Evolutionary conservation across 2,113 vertebrate genomes (phyloP), one percentile per base, ranked within the genome.

Genomic region (Oryzias javanicus): DNA sequence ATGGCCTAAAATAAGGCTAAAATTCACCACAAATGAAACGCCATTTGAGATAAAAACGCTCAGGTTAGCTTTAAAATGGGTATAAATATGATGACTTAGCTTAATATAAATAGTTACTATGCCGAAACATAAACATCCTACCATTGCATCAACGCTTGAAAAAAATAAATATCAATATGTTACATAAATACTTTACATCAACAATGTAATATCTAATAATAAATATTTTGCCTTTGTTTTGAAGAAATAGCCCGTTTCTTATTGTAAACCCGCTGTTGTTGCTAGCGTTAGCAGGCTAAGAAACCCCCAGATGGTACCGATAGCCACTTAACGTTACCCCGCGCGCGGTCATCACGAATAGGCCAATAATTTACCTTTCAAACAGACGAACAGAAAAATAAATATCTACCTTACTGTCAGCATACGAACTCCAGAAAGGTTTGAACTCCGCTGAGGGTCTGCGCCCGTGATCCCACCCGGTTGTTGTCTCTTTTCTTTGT

Each of bases 401-500:
- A 35, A 35, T 1, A 16, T 49, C 72, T 89, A 91, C 90, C 89
- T 70, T 67, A 42, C 20, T 63, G 77, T 80, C 67, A 75, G 63
- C 35, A 49, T 60, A 5, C 19, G 22, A 52, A 7, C 41, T 35
- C 6, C n/a, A 57, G 17, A 54, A 53, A 42, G 1, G 54, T 35
- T 3, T 1, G 3, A 13, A 55, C 20, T 44, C 10, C 14, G 41
- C 8, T 19, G 20, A 12, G 49, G 62, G 54, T 61, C 50, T 25
- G 45, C 4, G 54, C 42, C 13, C 27, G 59, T 45, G 73, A 66
- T 77, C 67, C 83, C 86, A 82, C 85, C 85, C 75, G 79, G 82
- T 66, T 86, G 75, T 85, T 88, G 58, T 72, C 57, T 54, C 44
- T 50, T 55, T 49, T 62, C 84, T 90, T 91, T 91, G 89, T 91